These are phyloP conservation scores for Sebastes diploproa DNA, from an alignment of 2,797 vertebrate genomes.

Conservation along the genomic window DNA sequence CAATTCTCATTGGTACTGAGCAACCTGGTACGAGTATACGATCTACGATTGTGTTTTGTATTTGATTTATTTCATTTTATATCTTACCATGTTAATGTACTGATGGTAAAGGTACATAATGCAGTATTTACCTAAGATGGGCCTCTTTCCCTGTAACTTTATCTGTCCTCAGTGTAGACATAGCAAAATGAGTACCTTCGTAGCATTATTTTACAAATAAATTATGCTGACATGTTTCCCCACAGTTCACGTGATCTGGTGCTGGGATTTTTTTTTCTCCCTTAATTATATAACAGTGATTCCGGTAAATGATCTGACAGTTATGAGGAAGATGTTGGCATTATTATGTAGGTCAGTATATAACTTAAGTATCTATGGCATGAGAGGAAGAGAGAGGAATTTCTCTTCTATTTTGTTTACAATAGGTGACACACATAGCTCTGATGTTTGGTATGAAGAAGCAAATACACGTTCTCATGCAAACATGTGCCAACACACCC, in stretches of 20 bases:
- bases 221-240: not conserved
- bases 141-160: not conserved
- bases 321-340: not conserved
- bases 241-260: not conserved
- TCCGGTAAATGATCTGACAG: not conserved
- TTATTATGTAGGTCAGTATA: not conserved
- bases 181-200: not conserved
- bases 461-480: not conserved
- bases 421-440: not conserved
- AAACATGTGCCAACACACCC: not conserved
- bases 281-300: not conserved
- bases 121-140: not conserved
- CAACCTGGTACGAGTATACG: not conserved
- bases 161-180: not conserved
- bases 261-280: not conserved
- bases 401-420: not conserved
- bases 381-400: not conserved
- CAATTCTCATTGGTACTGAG: not conserved
- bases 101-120: not conserved
- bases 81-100: not conserved
- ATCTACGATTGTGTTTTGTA: not conserved
- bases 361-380: not conserved
- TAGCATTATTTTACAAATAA: not conserved
- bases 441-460: not conserved
- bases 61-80: not conserved